phyloP scores from a whole-genome alignment of 2,113 vertebrate genomes.

The Boulengeromyrus knoepffleri region DNA sequence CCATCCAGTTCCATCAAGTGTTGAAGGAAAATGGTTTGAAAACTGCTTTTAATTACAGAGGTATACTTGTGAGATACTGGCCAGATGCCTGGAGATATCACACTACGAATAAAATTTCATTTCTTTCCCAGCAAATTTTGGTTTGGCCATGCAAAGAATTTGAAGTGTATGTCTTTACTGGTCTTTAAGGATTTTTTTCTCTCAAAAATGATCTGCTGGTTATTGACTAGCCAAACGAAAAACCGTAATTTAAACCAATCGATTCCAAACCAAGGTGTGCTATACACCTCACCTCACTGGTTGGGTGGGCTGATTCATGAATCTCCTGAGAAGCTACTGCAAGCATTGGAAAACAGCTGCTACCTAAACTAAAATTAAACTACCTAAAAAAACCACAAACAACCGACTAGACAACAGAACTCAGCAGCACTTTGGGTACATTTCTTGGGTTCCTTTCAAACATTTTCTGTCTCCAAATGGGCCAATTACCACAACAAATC shows the following conservation, averaged over 20 bases:
- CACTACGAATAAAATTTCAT: not conserved
- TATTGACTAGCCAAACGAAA: not conserved
- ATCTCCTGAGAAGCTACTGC: not conserved
- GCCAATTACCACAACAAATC: not conserved
- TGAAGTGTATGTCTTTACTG: not conserved
- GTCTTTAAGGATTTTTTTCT: not conserved
- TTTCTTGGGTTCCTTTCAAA: not conserved
- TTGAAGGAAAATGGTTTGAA: not conserved
- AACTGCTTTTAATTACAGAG: not conserved
- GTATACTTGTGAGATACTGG: not conserved
- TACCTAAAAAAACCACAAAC: not conserved
- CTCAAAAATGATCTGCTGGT: not conserved
- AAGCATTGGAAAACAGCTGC: not conserved
- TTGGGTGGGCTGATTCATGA: not conserved
- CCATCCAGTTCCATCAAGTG: not conserved
- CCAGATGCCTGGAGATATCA: not conserved
- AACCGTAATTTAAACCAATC: not conserved
- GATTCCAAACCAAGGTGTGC: not conserved
- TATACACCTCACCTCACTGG: not conserved
- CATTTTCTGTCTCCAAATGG: not conserved
- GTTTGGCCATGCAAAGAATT: not conserved
- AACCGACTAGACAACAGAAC: not conserved
- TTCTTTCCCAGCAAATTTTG: not conserved
- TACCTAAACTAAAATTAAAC: not conserved
- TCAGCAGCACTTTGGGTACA: not conserved